These are phyloP conservation scores for Glyphotaelius pellucidus DNA, from an alignment of 2,888 invertebrate genomes.

Conservation along the genomic window DNA sequence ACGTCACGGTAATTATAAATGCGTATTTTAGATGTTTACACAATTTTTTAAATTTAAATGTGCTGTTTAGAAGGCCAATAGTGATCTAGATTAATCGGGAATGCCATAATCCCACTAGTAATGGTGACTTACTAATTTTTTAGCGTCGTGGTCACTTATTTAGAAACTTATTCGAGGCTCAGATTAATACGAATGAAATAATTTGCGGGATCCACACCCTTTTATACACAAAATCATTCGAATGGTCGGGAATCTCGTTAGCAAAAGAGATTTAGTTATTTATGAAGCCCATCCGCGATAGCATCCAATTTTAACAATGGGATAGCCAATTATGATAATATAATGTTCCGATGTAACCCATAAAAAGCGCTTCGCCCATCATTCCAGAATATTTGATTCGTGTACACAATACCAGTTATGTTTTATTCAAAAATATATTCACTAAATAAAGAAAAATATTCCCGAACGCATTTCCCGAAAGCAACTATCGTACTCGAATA, in stretches of 20 bases:
- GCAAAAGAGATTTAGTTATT: constrained; percentile 38
- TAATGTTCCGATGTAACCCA: constrained; percentile 29
- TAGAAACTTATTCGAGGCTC: neutral
- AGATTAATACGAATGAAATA: neutral
- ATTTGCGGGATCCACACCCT: neutral
- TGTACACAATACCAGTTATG: constrained; percentile 31
- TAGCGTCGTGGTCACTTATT: neutral
- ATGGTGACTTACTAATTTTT: neutral
- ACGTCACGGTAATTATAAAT: too few relatives aligned
- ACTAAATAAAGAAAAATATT: neutral
- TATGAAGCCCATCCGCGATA: constrained; percentile 12
- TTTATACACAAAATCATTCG: neutral
- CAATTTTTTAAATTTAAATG: too few relatives aligned
- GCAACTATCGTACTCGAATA: neutral
- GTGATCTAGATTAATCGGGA: too few relatives aligned
- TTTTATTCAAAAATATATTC: constrained; percentile 32
- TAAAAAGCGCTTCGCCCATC: neutral
- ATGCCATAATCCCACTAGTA: neutral
- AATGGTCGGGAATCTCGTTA: constrained; percentile 14
- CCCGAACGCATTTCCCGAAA: neutral
- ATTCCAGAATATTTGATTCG: constrained; percentile 23
- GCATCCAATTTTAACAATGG: constrained; percentile 13
- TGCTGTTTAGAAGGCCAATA: too few relatives aligned
- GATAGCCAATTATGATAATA: constrained; percentile 45
- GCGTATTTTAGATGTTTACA: too few relatives aligned